A percentile compares a stretch with the other conserved stretches of the same genome.
phyloP scores from a whole-genome alignment of 2,797 vertebrate species.

The Hemitrygon akajei region DNA sequence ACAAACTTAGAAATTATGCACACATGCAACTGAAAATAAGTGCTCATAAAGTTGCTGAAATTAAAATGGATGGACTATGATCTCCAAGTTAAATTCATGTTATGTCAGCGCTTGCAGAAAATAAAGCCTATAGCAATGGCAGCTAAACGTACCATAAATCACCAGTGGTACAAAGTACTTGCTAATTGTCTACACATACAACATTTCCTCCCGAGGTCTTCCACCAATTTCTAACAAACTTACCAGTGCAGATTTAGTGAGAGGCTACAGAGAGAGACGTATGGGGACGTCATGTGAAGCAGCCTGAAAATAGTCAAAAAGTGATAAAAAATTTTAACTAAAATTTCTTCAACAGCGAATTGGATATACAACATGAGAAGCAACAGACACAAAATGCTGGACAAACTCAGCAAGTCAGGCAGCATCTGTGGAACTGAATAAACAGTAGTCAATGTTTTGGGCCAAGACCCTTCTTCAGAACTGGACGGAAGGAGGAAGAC shows the following conservation, averaged over 20 bases:
- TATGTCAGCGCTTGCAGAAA: neutral
- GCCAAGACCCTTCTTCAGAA: too few relatives aligned
- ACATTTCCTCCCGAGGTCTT: neutral
- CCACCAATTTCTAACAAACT: constrained; percentile 19
- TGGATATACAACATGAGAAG: neutral
- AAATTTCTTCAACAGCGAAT: neutral
- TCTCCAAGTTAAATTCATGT: neutral
- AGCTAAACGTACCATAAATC: too few relatives aligned
- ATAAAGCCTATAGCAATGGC: neutral
- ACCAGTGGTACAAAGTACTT: neutral
- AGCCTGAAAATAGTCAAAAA: constrained; percentile 30
- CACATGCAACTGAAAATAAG: too few relatives aligned
- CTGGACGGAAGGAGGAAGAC: too few relatives aligned
- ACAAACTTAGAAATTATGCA: neutral
- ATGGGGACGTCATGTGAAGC: constrained; percentile 19
- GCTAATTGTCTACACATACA: neutral
- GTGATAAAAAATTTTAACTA: constrained; percentile 10
- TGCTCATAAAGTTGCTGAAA: neutral
- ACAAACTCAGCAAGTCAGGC: too few relatives aligned
- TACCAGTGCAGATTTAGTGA: constrained; percentile 30
- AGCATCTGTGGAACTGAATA: too few relatives aligned
- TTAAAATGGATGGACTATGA: neutral
- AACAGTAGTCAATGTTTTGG: too few relatives aligned
- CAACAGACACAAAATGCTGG: too few relatives aligned
- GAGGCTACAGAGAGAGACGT: constrained; percentile 25